A percentile compares a stretch with the other conserved stretches of the same genome.
Evolutionary conservation across 2,888 invertebrate genomes (phyloP).

Genomic region (Platycnemis pennipes): DNA sequence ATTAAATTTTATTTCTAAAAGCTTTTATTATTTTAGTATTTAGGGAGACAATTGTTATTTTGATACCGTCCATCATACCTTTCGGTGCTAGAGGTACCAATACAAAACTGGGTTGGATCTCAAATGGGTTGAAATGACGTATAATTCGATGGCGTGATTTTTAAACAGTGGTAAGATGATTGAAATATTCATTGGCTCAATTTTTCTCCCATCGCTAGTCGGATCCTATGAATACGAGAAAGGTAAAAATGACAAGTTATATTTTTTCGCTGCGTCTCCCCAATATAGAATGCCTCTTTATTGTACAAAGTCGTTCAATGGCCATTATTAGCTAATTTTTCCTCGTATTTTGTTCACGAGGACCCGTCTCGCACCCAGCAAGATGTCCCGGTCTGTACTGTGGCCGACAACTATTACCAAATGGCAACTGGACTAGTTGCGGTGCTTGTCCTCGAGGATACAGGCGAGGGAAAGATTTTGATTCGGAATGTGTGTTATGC

Average conservation of each 20-base stretch:
- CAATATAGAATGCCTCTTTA: too few species aligned
- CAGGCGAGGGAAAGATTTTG: slow-evolving; percentile 83
- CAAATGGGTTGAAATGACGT: background rate
- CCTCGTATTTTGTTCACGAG: background rate
- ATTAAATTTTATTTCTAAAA: background rate
- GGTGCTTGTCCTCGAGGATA: slow-evolving; percentile 93
- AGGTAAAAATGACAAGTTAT: background rate
- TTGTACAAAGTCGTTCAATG: too few species aligned
- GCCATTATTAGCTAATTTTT: background rate
- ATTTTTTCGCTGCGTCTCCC: too few species aligned
- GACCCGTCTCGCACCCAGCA: slow-evolving; percentile 30
- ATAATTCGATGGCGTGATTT: background rate
- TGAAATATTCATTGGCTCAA: background rate
- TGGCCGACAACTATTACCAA: slow-evolving; percentile 85
- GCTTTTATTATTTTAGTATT: background rate
- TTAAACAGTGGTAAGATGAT: background rate
- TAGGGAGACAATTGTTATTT: too few species aligned
- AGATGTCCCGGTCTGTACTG: slow-evolving; percentile 92
- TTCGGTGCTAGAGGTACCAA: slow-evolving; percentile 3
- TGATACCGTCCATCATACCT: background rate
- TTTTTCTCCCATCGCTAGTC: background rate
- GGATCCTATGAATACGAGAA: slow-evolving; percentile 48
- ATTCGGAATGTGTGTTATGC: slow-evolving; percentile 89
- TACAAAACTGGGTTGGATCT: background rate
- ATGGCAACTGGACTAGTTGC: slow-evolving; percentile 89